These are phyloP conservation scores for Cercopithecus mona DNA, from an alignment of 2,113 vertebrate species.

Conservation along the genomic window DNA sequence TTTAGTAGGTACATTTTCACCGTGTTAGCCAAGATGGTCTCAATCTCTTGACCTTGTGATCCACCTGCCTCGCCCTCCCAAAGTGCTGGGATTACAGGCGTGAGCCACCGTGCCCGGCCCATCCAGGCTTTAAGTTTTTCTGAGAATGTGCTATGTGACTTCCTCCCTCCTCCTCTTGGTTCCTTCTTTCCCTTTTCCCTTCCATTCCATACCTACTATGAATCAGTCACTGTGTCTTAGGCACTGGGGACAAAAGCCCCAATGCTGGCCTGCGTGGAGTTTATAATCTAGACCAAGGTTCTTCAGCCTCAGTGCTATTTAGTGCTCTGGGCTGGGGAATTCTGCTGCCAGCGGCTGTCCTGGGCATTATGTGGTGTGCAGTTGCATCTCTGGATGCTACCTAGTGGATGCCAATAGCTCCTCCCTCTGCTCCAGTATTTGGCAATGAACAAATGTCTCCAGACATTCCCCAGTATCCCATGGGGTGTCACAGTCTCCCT, in stretches of 20 bases:
- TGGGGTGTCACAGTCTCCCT: not conserved
- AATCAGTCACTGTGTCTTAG: not conserved
- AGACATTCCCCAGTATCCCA: not conserved
- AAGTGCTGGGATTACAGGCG: too few species aligned
- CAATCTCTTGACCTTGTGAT: too few species aligned
- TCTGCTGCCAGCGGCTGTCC: not conserved
- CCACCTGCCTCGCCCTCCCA: too few species aligned
- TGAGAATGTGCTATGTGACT: not conserved
- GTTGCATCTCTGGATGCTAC: not conserved
- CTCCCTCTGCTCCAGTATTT: not conserved
- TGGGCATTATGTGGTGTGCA: too few species aligned
- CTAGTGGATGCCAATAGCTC: accelerated
- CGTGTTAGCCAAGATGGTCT: too few species aligned
- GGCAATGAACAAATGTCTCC: not conserved
- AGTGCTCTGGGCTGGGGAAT: too few species aligned
- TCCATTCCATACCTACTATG: not conserved
- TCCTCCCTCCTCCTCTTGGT: not conserved
- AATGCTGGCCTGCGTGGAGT: not conserved
- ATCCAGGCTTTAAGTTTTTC: not conserved
- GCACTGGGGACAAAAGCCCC: not conserved
- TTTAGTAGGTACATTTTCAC: too few species aligned
- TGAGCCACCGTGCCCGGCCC: too few species aligned
- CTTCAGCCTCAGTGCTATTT: accelerated
- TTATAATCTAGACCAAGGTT: too few species aligned
- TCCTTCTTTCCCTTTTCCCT: not conserved